Base-by-base conservation (phyloP, 64 coral and sea anemone species). In the Stichodactyla helianthus region DNA sequence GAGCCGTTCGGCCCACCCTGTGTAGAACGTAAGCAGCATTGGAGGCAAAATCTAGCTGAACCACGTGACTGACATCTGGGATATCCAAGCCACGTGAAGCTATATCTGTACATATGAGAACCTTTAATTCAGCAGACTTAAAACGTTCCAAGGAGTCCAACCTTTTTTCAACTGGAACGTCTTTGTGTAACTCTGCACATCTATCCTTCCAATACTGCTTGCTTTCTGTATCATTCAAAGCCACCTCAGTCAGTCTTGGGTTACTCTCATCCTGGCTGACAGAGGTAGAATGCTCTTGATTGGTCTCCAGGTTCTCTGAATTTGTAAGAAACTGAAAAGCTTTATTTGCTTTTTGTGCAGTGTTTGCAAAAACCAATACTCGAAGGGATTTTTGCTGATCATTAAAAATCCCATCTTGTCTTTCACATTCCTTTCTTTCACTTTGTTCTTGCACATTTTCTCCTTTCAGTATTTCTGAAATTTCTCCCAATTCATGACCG, bases 1-100 rank as follows among this genome's bases (percentile, higher is more conserved):
- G 91, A 14, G 97, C 97, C 52, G 97, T 99, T 11, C 97, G 63
- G 53, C 97, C 97, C 52, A 91, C 91, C 28, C 97, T 88, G 84
- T 99, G 97, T 31, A 99, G 55, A 52, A 94, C 81, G 22, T 84
- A 76, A 18, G 96, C 90, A n/a, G 93, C 88, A 79, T 95, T 95
- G 9, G 85, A 59, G 53, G 96, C 96, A 91, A 92, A 98, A 77
- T 98, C 96, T 31, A 95, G 82, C 85, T 98, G 96, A 90, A 98
- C 77, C 88, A 98, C 96, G 59, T 98, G 96, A 65, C 87, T 98
- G 3, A 98, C 80, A 94, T 98, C 86, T 19, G 64, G 87, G 31
- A 98, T 95, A 84, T 98, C 96, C 12, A 98, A 61, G 16, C 96
- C 96, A 65, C 96, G 83, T 57, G 96, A 98, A 14, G 90, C 96